Conservation (phyloP, 2,797 vertebrate genomes). For the Sparidentex hasta region DNA sequence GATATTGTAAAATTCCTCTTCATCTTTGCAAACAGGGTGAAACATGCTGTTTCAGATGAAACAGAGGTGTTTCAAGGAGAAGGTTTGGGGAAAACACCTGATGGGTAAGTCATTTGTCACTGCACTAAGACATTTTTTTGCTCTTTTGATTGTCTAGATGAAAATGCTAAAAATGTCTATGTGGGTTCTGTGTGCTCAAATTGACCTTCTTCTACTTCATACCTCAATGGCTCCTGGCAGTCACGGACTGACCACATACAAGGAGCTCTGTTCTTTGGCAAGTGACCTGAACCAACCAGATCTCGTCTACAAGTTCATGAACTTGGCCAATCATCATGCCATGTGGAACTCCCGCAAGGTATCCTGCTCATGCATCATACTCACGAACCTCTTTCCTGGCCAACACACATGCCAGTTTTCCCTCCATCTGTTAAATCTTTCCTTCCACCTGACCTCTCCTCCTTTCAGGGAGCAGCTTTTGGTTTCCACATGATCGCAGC, state of each 20-base stretch:
- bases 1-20: neutral
- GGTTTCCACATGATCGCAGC: constrained; percentile 97
- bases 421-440: neutral
- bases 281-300: constrained; percentile 99
- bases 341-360: constrained; percentile 99
- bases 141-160: neutral
- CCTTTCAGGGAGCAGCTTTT: constrained; percentile 95
- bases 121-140: neutral
- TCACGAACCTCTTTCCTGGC: neutral
- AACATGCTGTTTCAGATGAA: constrained; percentile 92
- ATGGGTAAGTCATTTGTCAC: constrained; percentile 88
- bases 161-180: neutral
- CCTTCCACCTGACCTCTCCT: constrained; percentile 16
- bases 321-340: constrained; percentile 98
- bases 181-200: neutral
- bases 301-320: constrained; percentile 99
- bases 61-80: constrained; percentile 97
- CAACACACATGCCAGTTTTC: neutral
- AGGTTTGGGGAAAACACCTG: constrained; percentile 95
- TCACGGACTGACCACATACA: constrained; percentile 96
- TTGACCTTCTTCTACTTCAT: neutral
- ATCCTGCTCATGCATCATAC: constrained; percentile 1
- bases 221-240: constrained; percentile 79
- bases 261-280: constrained; percentile 97
- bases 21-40: constrained; percentile 84